Conservation (phyloP, 2,113 vertebrate genomes). For the Oryzias woworae region DNA sequence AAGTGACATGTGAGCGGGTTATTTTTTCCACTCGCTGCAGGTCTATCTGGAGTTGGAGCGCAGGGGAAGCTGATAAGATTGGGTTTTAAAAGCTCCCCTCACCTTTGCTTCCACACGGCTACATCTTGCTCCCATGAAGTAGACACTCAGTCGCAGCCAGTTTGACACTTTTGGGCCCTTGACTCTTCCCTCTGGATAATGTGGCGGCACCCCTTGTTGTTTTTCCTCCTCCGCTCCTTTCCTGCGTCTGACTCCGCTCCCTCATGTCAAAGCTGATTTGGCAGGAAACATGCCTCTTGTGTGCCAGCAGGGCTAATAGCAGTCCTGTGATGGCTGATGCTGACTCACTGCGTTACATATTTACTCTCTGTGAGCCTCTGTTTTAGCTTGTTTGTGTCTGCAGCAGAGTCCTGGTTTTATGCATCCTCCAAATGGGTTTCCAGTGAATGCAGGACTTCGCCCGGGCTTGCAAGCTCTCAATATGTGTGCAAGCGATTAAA, state of each 20-base stretch:
- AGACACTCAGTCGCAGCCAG: slow-evolving; percentile 37
- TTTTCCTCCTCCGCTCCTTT: slow-evolving; percentile 23
- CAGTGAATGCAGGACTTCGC: slow-evolving; percentile 39
- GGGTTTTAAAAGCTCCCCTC: slow-evolving; percentile 1
- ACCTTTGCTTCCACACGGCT: slow-evolving; percentile 3
- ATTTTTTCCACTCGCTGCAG: slow-evolving; percentile 30
- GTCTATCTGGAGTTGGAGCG: slow-evolving; percentile 26
- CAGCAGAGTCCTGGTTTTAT: slow-evolving; percentile 22
- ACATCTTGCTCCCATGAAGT: slow-evolving; percentile 41
- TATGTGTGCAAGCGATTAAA: slow-evolving; percentile 46
- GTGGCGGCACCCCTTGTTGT: slow-evolving; percentile 26
- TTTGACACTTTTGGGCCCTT: slow-evolving; percentile 47
- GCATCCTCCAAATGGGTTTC: slow-evolving; percentile 25
- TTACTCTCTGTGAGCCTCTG: slow-evolving; percentile 45
- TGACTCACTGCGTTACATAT: slow-evolving; percentile 64
- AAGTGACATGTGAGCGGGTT: slow-evolving; percentile 33
- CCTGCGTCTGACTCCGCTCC: slow-evolving; percentile 14
- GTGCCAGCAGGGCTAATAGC: slow-evolving; percentile 58
- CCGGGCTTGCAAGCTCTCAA: slow-evolving; percentile 40
- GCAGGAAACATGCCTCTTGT: slow-evolving; percentile 28
- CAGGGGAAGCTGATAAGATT: slow-evolving; percentile 40
- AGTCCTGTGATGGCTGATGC: slow-evolving; percentile 63
- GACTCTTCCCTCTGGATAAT: slow-evolving; percentile 54
- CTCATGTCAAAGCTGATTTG: slow-evolving; percentile 60
- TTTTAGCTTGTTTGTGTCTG: slow-evolving; percentile 46